Percentiles rank a stretch among this genome's conserved stretches.
These are phyloP conservation scores for Harpegnathos saltator DNA, from an alignment of 1,140 invertebrate species.

Conservation along the genomic window DNA sequence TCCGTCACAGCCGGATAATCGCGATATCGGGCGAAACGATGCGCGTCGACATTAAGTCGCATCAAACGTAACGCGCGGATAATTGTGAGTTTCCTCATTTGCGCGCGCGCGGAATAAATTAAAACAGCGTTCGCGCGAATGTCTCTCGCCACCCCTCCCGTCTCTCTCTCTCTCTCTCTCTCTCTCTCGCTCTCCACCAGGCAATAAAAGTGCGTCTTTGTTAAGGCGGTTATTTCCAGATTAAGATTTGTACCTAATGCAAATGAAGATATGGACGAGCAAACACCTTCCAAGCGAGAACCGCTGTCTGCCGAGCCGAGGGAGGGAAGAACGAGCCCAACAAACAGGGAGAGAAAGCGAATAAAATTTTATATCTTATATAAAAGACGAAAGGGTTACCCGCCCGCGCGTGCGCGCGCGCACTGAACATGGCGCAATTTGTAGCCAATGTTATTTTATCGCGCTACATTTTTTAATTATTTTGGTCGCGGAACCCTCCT, in stretches of 20 bases:
- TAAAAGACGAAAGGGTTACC: constrained; percentile 73
- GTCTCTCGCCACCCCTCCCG: neutral
- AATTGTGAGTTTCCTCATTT: constrained; percentile 54
- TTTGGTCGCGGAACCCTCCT: constrained; percentile 77
- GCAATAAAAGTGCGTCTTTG: constrained; percentile 52
- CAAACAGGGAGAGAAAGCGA: constrained; percentile 48
- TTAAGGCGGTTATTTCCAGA: constrained; percentile 55
- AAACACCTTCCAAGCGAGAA: constrained; percentile 54
- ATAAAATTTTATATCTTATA: constrained; percentile 80
- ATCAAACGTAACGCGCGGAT: constrained; percentile 42
- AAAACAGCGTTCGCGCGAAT: constrained; percentile 24
- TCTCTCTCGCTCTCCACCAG: too few relatives aligned
- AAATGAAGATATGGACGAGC: constrained; percentile 62
- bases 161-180: too few relatives aligned
- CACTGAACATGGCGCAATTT: constrained; percentile 79
- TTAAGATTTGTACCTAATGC: constrained; percentile 57
- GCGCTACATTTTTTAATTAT: constrained; percentile 84
- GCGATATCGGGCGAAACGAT: neutral
- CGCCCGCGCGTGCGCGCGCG: too few relatives aligned
- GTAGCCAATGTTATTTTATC: constrained; percentile 85
- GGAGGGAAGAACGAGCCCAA: constrained; percentile 35
- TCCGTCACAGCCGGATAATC: neutral
- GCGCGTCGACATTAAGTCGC: constrained; percentile 1
- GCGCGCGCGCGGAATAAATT: constrained; percentile 44
- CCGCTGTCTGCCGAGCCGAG: constrained; percentile 41